Evolutionary conservation across 2,888 invertebrate genomes (phyloP).

Genomic region (Lasioglossum vierecki): DNA sequence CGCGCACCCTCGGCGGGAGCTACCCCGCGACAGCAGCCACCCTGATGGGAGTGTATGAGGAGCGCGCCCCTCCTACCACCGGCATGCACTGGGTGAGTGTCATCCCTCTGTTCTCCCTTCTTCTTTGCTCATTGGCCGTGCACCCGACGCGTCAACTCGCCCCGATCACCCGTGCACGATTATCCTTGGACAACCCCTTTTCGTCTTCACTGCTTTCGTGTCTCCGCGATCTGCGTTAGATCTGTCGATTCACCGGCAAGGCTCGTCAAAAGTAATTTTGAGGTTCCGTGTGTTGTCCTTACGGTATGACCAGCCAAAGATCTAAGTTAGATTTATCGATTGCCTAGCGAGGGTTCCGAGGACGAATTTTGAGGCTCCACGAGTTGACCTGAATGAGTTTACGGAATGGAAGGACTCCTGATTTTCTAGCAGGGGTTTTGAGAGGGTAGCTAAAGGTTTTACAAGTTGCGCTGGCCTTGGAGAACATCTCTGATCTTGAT

Average conservation of each 20-base stretch:
- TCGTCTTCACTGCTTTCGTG: conserved; percentile 9
- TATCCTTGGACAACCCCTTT: conserved; percentile 30
- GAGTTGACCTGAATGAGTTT: no score
- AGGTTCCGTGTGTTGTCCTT: background rate
- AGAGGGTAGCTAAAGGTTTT: background rate
- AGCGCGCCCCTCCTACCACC: conserved; percentile 91
- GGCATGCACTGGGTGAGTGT: conserved; percentile 95
- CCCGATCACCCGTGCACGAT: conserved; percentile 41
- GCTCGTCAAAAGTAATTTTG: background rate
- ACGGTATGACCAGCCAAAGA: background rate
- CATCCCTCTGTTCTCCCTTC: conserved; percentile 65
- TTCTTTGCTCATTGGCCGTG: conserved; percentile 63
- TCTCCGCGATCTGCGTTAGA: background rate
- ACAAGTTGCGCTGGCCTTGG: background rate
- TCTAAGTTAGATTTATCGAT: background rate
- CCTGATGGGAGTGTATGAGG: conserved; percentile 97
- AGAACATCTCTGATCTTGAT: background rate
- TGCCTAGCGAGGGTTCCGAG: background rate
- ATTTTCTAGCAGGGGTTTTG: background rate
- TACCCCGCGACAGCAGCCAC: conserved; percentile 83
- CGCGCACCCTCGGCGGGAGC: conserved; percentile 82
- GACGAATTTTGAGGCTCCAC: background rate
- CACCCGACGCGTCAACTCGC: conserved; percentile 24
- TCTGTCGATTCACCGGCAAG: background rate
- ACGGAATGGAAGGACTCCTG: background rate